phyloP scores from a whole-genome alignment of 2,888 invertebrate species.

The Trimorus sp. region DNA sequence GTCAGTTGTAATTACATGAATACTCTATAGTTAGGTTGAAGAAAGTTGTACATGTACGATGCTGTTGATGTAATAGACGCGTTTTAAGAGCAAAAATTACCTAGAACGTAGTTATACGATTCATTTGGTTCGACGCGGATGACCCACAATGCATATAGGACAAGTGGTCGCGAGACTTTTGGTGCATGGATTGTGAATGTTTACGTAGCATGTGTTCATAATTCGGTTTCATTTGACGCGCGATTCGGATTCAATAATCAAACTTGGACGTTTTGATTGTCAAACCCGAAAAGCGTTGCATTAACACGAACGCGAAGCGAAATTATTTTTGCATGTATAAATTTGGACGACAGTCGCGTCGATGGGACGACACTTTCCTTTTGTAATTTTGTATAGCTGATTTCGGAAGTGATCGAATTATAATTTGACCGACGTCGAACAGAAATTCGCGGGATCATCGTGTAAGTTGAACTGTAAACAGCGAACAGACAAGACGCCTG shows the following conservation, averaged over 20 bases:
- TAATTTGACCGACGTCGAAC: slow-evolving; percentile 31
- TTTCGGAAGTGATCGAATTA: slow-evolving; percentile 20
- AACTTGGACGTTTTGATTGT: slow-evolving; percentile 15
- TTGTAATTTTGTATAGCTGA: slow-evolving; percentile 47
- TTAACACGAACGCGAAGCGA: slow-evolving; percentile 10
- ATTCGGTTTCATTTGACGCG: slow-evolving; percentile 38
- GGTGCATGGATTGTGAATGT: slow-evolving; percentile 43
- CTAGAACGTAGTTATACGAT: slow-evolving; percentile 11
- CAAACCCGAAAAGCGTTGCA: slow-evolving; percentile 20
- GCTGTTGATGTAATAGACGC: slow-evolving; percentile 55
- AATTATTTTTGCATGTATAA: slow-evolving; percentile 47
- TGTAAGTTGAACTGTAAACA: slow-evolving; percentile 43
- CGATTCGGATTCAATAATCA: slow-evolving; percentile 29
- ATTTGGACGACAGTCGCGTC: slow-evolving; percentile 28
- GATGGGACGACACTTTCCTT: slow-evolving; percentile 28
- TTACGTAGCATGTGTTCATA: slow-evolving; percentile 36
- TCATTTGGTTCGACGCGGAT: no score
- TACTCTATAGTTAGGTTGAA: slow-evolving; percentile 58
- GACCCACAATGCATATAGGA: slow-evolving; percentile 36
- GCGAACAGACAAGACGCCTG: slow-evolving; percentile 19
- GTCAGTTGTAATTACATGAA: slow-evolving; percentile 56
- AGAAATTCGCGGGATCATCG: slow-evolving; percentile 21
- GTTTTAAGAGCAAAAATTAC: slow-evolving; percentile 33
- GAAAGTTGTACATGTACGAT: slow-evolving; percentile 53
- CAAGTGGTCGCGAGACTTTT: slow-evolving; percentile 6